Conservation (phyloP, 1,140 invertebrate species). For the Anastatus disparis region DNA sequence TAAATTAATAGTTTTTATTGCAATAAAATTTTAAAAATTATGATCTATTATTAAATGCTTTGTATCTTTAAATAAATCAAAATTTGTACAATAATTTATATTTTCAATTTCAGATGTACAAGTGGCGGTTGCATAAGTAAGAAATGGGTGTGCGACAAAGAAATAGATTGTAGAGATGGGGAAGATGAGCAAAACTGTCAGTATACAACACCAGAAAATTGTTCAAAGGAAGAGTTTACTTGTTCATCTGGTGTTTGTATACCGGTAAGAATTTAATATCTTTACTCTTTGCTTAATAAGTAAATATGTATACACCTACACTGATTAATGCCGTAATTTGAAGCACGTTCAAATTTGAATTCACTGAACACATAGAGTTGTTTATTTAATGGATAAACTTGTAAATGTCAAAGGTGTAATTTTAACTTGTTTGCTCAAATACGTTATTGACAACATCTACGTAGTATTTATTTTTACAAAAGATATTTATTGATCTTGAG, state of each 20-base stretch:
- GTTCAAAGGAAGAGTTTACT: slow-evolving; percentile 74
- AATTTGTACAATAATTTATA: neutral
- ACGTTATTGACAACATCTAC: no score
- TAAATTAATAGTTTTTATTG: no score
- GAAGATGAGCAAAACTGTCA: slow-evolving; percentile 84
- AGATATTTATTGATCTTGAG: no score
- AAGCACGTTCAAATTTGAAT: no score
- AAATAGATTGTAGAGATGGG: slow-evolving; percentile 82
- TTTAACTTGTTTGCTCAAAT: no score
- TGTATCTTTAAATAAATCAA: neutral
- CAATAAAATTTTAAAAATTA: neutral
- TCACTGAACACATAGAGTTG: no score
- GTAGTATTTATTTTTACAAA: no score
- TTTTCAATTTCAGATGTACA: slow-evolving; percentile 67
- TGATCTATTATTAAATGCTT: neutral
- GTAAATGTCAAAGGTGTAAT: no score
- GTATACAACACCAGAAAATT: slow-evolving; percentile 70
- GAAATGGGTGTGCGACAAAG: slow-evolving; percentile 83
- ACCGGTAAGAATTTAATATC: slow-evolving; percentile 66
- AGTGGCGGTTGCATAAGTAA: slow-evolving; percentile 79
- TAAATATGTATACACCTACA: no score
- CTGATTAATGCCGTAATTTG: no score
- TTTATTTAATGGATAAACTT: no score
- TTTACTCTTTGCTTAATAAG: no score
- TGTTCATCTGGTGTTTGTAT: slow-evolving; percentile 78